Percentiles rank a stretch among this genome's conserved stretches.
Evolutionary conservation across 2,797 vertebrate genomes (phyloP).

Genomic region (Sphenodon punctatus): DNA sequence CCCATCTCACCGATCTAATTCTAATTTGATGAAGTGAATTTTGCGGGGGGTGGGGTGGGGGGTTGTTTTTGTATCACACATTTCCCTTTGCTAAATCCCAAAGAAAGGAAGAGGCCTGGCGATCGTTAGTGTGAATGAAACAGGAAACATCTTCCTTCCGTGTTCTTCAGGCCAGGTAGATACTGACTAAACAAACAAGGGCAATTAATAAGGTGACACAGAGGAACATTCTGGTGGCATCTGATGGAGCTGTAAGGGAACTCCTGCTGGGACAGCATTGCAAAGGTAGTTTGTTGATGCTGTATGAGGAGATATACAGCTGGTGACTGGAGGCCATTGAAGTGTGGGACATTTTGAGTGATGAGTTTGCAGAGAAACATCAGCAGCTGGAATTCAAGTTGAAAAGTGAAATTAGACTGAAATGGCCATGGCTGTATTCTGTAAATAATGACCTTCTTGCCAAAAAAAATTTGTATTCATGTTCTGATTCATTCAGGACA

Average conservation of each 20-base stretch:
- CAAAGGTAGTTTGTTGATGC: too few relatives aligned
- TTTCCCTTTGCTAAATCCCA: too few relatives aligned
- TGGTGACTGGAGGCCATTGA: rapidly evolving
- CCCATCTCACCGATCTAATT: too few relatives aligned
- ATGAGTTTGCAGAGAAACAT: background rate
- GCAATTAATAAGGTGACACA: background rate
- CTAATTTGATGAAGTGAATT: too few relatives aligned
- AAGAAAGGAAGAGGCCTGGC: too few relatives aligned
- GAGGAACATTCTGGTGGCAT: background rate
- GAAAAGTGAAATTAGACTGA: background rate
- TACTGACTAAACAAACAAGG: too few relatives aligned
- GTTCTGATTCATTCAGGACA: background rate
- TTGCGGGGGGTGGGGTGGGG: too few relatives aligned
- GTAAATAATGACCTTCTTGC: background rate
- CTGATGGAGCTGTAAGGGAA: background rate
- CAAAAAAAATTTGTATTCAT: background rate
- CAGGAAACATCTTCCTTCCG: too few relatives aligned
- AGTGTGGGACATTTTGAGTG: background rate
- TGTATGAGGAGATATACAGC: too few relatives aligned
- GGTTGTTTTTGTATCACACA: too few relatives aligned
- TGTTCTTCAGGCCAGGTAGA: too few relatives aligned
- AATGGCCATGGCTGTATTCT: rapidly evolving
- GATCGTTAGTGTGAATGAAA: too few relatives aligned
- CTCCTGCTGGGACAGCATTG: background rate
- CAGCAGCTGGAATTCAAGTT: rapidly evolving